Base-by-base conservation (phyloP, 2,113 vertebrate species). In the Accipiter cooperii region DNA sequence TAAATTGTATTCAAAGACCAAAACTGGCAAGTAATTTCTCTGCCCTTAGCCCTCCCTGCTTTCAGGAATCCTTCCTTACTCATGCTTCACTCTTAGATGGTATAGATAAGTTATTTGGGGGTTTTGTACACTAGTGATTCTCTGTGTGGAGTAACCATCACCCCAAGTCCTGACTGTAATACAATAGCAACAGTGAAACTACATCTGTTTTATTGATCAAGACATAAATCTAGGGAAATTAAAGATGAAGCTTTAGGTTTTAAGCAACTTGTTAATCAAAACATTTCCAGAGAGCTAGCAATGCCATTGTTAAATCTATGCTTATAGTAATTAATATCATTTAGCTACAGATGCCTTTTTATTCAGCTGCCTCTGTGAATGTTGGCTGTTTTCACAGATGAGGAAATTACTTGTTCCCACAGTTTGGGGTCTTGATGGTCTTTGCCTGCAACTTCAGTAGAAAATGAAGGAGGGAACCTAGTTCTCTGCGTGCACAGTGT, bases 21-120 rank as follows among this genome's bases (percentile, higher is more conserved):
- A 66, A 90, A 46, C 4, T 15, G 3, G 31, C 21, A 84, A 77
- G 7, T 25, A n/a, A 61, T 60, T 88, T 74, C 10, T 84, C 15
- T 82, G 22, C 15, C 7, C 10, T 44, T 52, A 75, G 17, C 5
- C 8, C 7, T 77, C 9, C 8, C 8, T 36, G 51, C 15, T 55
- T 77, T 60, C 14, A 55, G 17, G 3, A 81, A 65, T 55, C 8
- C 8, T 88, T 55, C 19, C 19, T 82, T 61, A 38, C 18, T 64
- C 17, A 34, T 36, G 5, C 8, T 75, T 6, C 34, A 25, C 6
- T 38, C 29, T 38, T 74, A 22, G 13, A 13, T 3, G 4, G 4
- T 36, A 55, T 5, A 36, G 31, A 34, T 26, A 52, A 57, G 14
- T 34, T 0, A 1, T 54, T 8, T 36, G 2, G 5, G 3, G 11